Evolutionary conservation across 2,113 vertebrate species (phyloP).

Genomic region (Orientallactaga bullata): DNA sequence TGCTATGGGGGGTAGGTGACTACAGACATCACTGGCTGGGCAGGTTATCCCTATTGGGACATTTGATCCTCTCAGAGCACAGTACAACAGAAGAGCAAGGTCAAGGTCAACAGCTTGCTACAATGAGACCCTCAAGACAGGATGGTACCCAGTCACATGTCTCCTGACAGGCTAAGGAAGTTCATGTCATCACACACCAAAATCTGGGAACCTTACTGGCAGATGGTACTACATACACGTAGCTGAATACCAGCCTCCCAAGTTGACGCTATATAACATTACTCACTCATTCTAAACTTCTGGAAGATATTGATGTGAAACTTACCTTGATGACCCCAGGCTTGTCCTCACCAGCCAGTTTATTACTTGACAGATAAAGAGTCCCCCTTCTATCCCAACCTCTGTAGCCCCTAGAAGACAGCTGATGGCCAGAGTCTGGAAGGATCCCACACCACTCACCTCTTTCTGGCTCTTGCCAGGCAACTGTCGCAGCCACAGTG

Average conservation of each 20-base stretch:
- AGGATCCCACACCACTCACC: neutral
- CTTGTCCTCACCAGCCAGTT: neutral
- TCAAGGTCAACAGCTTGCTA: neutral
- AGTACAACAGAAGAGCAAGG: neutral
- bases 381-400: too few relatives aligned
- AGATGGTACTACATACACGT: neutral
- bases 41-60: too few relatives aligned
- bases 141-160: too few relatives aligned
- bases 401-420: neutral
- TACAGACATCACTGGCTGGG: too few relatives aligned
- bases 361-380: neutral
- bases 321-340: neutral
- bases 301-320: neutral
- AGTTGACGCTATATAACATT: neutral
- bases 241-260: neutral
- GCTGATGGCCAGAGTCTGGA: neutral
- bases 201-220: neutral
- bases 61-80: neutral
- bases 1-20: neutral
- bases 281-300: neutral
- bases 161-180: neutral
- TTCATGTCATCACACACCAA: neutral
- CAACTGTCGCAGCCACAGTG: neutral
- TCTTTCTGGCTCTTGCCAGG: neutral
- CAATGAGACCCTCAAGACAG: neutral